Evolutionary conservation across 2,797 vertebrate genomes (phyloP).

Genomic region (Myripristis murdjan): DNA sequence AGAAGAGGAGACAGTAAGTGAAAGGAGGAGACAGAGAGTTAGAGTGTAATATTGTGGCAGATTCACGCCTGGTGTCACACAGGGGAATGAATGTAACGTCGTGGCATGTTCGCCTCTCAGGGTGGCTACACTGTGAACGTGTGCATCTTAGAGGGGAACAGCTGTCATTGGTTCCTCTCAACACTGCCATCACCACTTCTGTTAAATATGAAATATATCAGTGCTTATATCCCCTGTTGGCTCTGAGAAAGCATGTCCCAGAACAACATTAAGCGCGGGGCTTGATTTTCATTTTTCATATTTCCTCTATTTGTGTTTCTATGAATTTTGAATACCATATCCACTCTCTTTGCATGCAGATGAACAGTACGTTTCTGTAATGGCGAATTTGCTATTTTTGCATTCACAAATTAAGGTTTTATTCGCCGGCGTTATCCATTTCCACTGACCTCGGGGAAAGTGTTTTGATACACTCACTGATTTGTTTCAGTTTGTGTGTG

Average conservation of each 20-base stretch:
- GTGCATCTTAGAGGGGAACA: slow-evolving; percentile 61
- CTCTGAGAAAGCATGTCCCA: slow-evolving; percentile 34
- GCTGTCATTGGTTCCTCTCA: slow-evolving; percentile 76
- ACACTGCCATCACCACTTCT: slow-evolving; percentile 69
- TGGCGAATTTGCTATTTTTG: neutral
- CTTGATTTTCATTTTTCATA: slow-evolving; percentile 11
- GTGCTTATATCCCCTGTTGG: slow-evolving; percentile 47
- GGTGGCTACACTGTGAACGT: slow-evolving; percentile 64
- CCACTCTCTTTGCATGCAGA: neutral
- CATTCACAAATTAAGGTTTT: slow-evolving; percentile 15
- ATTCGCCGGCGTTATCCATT: neutral
- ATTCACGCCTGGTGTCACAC: slow-evolving; percentile 72
- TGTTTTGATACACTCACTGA: slow-evolving; percentile 13
- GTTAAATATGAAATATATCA: slow-evolving; percentile 75
- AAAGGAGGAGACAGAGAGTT: slow-evolving; percentile 49
- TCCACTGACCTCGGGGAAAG: slow-evolving; percentile 5
- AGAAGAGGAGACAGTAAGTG: slow-evolving; percentile 61
- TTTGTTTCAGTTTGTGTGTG: slow-evolving; percentile 15
- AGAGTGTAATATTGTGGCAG: slow-evolving; percentile 64
- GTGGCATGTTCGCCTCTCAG: slow-evolving; percentile 67
- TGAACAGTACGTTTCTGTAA: slow-evolving; percentile 5
- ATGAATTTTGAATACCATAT: neutral
- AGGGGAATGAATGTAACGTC: slow-evolving; percentile 58
- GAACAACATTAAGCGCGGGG: slow-evolving; percentile 40
- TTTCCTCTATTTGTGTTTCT: slow-evolving; percentile 10